phyloP scores from a whole-genome alignment of 2,113 vertebrate species.

The Amblyornis subalaris region DNA sequence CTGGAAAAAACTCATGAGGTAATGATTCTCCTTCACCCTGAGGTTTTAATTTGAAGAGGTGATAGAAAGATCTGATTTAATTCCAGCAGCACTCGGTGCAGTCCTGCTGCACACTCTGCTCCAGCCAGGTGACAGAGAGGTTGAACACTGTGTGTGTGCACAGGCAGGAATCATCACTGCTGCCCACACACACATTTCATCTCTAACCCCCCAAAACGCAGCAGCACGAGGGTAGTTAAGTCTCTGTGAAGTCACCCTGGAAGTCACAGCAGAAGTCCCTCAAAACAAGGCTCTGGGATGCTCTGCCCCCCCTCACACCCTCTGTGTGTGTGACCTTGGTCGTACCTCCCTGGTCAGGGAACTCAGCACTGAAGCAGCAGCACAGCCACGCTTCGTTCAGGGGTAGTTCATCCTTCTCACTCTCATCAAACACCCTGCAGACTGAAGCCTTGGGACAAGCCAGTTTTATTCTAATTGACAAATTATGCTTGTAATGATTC shows the following conservation, averaged over 20 bases:
- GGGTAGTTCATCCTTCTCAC: not conserved
- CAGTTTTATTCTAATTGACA: not conserved
- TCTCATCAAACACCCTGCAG: not conserved
- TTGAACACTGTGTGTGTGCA: rapidly evolving
- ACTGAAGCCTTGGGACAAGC: not conserved
- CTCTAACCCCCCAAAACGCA: not conserved
- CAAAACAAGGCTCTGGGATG: not conserved
- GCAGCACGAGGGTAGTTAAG: rapidly evolving
- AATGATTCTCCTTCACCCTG: not conserved
- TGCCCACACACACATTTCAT: not conserved
- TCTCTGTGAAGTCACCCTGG: not conserved
- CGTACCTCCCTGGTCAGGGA: not conserved
- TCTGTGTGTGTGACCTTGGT: not conserved
- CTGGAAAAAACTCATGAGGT: not conserved
- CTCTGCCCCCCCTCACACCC: not conserved
- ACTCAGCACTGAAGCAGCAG: not conserved
- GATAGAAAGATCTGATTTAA: not conserved
- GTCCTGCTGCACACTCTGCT: not conserved
- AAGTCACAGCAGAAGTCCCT: not conserved
- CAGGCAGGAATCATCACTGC: rapidly evolving
- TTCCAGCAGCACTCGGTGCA: not conserved
- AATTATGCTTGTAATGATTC: not conserved
- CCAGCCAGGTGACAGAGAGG: not conserved
- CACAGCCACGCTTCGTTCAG: not conserved
- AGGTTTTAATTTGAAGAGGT: not conserved